Conservation (phyloP, 2,113 vertebrate species). For the Butastur rufipennis region DNA sequence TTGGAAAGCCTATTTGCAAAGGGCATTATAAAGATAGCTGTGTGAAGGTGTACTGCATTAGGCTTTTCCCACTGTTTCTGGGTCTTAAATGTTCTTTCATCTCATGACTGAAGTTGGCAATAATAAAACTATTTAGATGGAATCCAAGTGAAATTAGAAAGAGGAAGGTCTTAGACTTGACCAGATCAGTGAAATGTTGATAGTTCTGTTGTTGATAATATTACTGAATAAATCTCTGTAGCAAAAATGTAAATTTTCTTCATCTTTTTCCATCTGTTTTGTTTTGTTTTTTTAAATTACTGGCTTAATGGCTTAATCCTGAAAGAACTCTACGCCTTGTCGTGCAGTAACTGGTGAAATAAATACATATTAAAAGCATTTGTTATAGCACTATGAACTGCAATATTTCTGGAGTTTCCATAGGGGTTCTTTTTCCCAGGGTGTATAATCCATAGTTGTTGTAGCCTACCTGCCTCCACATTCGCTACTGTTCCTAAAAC, state of each 20-base stretch:
- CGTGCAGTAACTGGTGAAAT: background rate
- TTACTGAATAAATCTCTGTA: background rate
- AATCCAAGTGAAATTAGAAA: background rate
- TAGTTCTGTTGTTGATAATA: background rate
- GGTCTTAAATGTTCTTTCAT: background rate
- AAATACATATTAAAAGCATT: background rate
- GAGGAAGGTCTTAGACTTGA: background rate
- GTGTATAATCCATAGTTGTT: background rate
- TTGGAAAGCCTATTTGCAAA: background rate
- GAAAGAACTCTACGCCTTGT: background rate
- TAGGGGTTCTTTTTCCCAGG: background rate
- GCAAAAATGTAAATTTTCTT: constrained; percentile 20
- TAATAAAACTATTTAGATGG: background rate
- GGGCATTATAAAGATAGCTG: background rate
- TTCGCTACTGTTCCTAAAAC: background rate
- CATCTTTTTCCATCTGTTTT: background rate
- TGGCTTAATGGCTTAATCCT: background rate
- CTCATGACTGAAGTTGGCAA: background rate
- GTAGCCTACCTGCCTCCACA: background rate
- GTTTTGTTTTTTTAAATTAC: background rate
- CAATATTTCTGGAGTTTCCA: background rate
- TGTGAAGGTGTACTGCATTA: background rate
- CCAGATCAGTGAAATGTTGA: background rate
- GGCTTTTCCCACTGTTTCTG: background rate
- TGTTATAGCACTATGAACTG: background rate